phyloP scores from a whole-genome alignment of 2,797 vertebrate species.

The Coreius guichenoti region DNA sequence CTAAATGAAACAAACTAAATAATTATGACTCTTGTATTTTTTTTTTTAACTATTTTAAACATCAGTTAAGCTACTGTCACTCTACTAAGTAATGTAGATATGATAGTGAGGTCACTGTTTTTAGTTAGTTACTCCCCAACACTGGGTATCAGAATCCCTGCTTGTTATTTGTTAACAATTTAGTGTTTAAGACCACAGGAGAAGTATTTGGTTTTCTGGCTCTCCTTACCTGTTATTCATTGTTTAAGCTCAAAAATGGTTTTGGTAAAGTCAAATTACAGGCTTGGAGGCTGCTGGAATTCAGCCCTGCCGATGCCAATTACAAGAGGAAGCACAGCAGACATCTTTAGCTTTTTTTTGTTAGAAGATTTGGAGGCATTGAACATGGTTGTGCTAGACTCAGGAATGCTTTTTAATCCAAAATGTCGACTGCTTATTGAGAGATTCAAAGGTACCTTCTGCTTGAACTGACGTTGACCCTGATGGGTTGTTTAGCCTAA shows the following conservation, averaged over 20 bases:
- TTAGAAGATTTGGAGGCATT: constrained; percentile 30
- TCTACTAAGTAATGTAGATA: neutral
- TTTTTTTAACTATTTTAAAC: neutral
- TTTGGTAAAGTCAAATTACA: constrained; percentile 61
- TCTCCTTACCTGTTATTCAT: constrained; percentile 56
- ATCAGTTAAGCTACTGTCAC: neutral
- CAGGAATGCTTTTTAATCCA: constrained; percentile 19
- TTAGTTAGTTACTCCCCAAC: neutral
- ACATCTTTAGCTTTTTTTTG: constrained; percentile 53
- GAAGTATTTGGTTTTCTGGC: constrained; percentile 12
- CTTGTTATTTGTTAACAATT: constrained; percentile 19
- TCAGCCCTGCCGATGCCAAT: constrained; percentile 55
- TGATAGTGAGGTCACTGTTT: neutral
- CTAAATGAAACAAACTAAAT: neutral
- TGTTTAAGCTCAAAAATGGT: constrained; percentile 48
- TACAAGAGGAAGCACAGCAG: constrained; percentile 50
- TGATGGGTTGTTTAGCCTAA: constrained; percentile 19
- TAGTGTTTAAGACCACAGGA: neutral
- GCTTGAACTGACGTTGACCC: constrained; percentile 37
- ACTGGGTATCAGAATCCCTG: neutral
- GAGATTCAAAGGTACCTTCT: constrained; percentile 35
- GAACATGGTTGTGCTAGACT: constrained; percentile 18
- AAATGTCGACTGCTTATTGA: constrained; percentile 32
- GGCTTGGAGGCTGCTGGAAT: constrained; percentile 41
- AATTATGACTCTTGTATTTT: neutral